phyloP scores from a whole-genome alignment of 2,797 vertebrate genomes.

The Lophius americanus region DNA sequence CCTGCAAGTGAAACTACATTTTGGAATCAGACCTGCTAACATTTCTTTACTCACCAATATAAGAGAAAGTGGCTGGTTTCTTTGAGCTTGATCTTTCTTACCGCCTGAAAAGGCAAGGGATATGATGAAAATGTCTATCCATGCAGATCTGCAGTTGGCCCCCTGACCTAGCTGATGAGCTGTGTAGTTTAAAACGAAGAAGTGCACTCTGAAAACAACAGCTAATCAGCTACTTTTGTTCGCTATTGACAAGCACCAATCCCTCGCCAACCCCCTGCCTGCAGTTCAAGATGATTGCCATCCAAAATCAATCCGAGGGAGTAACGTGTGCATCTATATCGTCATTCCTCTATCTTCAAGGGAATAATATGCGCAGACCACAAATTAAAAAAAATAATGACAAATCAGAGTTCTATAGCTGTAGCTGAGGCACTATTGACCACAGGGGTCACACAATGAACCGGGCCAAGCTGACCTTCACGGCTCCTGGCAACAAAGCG shows the following conservation, averaged over 20 bases:
- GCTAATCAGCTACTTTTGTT: conserved; percentile 75
- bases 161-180: conserved; percentile 71
- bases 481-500: conserved; percentile 69
- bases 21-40: conserved; percentile 15
- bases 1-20: neutral
- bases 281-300: conserved; percentile 71
- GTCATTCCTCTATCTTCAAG: conserved; percentile 55
- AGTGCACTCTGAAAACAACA: conserved; percentile 60
- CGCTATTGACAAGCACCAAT: conserved; percentile 59
- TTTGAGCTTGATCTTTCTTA: conserved; percentile 10
- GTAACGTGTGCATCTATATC: conserved; percentile 50
- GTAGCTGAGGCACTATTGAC: conserved; percentile 65
- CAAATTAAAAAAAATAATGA: conserved; percentile 71
- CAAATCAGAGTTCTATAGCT: conserved; percentile 66
- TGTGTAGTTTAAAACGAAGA: conserved; percentile 42
- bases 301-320: conserved; percentile 74
- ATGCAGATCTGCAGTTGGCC: conserved; percentile 66
- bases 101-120: conserved; percentile 34
- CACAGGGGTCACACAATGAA: conserved; percentile 69
- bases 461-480: conserved; percentile 64
- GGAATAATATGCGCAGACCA: conserved; percentile 53
- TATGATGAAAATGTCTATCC: conserved; percentile 62
- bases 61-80: conserved; percentile 2
- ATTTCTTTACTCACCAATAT: neutral
- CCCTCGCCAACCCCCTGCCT: conserved; percentile 38